Base-by-base conservation (phyloP, 2,113 vertebrate species). In the Bungarus multicinctus region DNA sequence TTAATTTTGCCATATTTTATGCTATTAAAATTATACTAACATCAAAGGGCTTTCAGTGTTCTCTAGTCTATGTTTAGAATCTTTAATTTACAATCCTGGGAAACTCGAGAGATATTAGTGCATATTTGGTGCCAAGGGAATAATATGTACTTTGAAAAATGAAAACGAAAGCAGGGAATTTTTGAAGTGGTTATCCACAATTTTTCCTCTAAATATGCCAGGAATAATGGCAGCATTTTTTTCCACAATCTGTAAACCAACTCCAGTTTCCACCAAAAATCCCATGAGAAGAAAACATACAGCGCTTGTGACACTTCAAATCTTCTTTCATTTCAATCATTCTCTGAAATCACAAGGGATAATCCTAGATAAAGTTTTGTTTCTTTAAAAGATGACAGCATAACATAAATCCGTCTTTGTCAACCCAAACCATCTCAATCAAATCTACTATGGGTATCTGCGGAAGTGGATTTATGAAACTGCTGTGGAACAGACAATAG, bases 121-220 rank as follows among this genome's bases (percentile, higher is more conserved):
- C 30, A 27, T 5, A 27, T n/a, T 8, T 4, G 47, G 5, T 2
- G 0, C 57, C 53, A 0, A 0, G 91, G 91, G 90, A 39, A 74
- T 91, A 54, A 45, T 89, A 30, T 91, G 87, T 91, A 91, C 94
- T 93, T 92, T 58, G 74, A 64, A 92, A 95, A 92, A 94, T 16
- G 52, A 92, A 87, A 95, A 92, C 14, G 25, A 94, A 94, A 95
- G 58, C 6, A 27, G 91, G 92, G 53, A 91, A 74, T 9, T 12
- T 0, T 92, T 93, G 89, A 93, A 89, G 81, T 92, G 2, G 91
- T 93, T 89, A 57, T 92, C 57, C 89, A 94, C 9, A 5, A 12
- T 89, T n/a, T 89, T 85, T 91, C 52, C 60, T 93, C 53, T 74
- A 18, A 12, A 39, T 58, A 14, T 93, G 64, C 92, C 93, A 92